Evolutionary conservation across 2,113 vertebrate species (phyloP), one percentile per base, ranked within the genome.

Genomic region (Aptenodytes forsteri): DNA sequence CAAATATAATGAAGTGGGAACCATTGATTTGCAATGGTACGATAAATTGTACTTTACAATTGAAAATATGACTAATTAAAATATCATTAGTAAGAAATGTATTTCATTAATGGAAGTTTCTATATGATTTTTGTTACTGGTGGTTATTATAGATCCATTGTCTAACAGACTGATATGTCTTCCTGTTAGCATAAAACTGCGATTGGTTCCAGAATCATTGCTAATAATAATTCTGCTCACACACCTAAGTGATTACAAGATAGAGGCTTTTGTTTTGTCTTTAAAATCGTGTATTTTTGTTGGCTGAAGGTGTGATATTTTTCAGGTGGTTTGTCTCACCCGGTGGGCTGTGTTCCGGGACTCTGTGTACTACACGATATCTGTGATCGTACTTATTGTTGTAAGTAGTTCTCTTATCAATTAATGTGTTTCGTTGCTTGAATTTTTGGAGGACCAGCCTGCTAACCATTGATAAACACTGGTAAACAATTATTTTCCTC

Each of bases 301-400:
- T 90, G 77, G 17, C 66, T 96, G 42, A 95, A 95, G 69, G 2
- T 91, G 61, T 86, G 82, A n/a, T 66, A 46, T 88, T 86, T 56
- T 95, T 83, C 95, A 99, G 99, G 99, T 99, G 95, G 99, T 99
- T 84, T 88, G 98, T 59, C 98, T 99, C 95, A 99, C 99, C 9
- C 98, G 98, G 98, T 99, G 99, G 99, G 98, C 99, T 1, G 99
- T 99, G 90, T 99, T 99, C 97, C 98, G 99, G 55, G 99, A 99
- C 96, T 99, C 99, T 20, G 96, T 98, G 82, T 99, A 99, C 97
- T 99, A 99, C 97, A 99, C 98, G 0, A 83, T 99, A 64, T 98
- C 99, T 25, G 99, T 99, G 69, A 6, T 99, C 5, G 83, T 99
- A 52, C 98, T 99, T 90, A 99, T 99, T 50, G 98, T 97, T 78